A percentile compares a stretch with the other conserved stretches of the same genome.
phyloP scores from a whole-genome alignment of 1,140 invertebrate genomes.

The Steinernema feltiae region DNA sequence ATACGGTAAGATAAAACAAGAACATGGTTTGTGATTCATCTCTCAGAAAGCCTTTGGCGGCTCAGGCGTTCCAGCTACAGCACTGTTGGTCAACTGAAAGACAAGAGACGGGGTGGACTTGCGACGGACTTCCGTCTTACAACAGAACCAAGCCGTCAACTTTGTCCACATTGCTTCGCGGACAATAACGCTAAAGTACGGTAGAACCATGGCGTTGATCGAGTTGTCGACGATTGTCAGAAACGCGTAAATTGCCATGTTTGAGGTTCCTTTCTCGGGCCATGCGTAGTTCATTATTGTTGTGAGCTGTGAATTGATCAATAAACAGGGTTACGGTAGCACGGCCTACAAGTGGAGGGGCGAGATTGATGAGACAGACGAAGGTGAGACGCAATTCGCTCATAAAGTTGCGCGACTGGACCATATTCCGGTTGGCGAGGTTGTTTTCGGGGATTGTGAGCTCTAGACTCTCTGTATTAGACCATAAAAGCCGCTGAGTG shows the following conservation, averaged over 20 bases:
- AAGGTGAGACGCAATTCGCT: neutral
- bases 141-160: too few relatives aligned
- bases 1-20: too few relatives aligned
- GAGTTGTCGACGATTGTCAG: neutral
- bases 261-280: neutral
- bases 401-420: neutral
- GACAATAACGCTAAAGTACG: too few relatives aligned
- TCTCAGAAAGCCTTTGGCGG: too few relatives aligned
- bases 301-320: neutral
- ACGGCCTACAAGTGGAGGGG: neutral
- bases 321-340: neutral
- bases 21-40: too few relatives aligned
- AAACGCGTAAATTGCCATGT: neutral
- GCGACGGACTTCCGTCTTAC: too few relatives aligned
- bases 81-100: too few relatives aligned
- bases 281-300: neutral
- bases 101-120: too few relatives aligned
- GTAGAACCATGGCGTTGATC: neutral
- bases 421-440: neutral
- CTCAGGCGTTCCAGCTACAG: too few relatives aligned
- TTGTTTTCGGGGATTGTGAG: neutral
- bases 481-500: neutral
- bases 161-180: too few relatives aligned
- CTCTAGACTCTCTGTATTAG: neutral
- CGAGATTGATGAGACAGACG: neutral